Evolutionary conservation across 1,140 invertebrate genomes (phyloP).

Genomic region (Euglossa dilemma): DNA sequence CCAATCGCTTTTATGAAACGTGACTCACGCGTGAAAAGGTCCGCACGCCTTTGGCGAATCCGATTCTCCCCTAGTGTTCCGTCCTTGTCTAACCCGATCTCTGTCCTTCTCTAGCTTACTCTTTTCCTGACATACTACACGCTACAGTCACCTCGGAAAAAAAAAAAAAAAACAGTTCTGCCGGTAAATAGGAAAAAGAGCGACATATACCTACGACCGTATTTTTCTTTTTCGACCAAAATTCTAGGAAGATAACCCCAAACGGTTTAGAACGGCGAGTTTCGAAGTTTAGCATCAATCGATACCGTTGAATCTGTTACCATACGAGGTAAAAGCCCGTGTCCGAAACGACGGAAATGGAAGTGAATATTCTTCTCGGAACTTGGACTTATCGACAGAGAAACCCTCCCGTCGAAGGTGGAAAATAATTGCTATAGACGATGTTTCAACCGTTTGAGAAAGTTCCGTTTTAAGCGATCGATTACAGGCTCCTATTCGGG

Average conservation of each 20-base stretch:
- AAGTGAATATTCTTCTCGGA: too few relatives aligned
- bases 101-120: slow-evolving; percentile 1
- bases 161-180: neutral
- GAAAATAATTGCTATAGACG: too few relatives aligned
- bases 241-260: neutral
- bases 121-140: neutral
- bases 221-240: too few relatives aligned
- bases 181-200: neutral
- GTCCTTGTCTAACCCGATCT: neutral
- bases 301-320: neutral
- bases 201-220: neutral
- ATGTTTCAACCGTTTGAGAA: too few relatives aligned
- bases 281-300: neutral
- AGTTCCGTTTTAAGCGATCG: too few relatives aligned
- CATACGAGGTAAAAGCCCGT: neutral
- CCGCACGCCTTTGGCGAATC: slow-evolving; percentile 64
- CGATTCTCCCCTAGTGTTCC: slow-evolving; percentile 35
- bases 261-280: neutral
- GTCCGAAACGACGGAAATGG: too few relatives aligned
- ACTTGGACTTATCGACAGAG: too few relatives aligned
- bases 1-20: slow-evolving; percentile 79
- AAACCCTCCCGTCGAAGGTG: too few relatives aligned
- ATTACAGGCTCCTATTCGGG: neutral
- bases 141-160: neutral
- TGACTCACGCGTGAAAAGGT: slow-evolving; percentile 79